Base-by-base conservation (phyloP, 2,797 vertebrate species). In the Artibeus jamaicensis region DNA sequence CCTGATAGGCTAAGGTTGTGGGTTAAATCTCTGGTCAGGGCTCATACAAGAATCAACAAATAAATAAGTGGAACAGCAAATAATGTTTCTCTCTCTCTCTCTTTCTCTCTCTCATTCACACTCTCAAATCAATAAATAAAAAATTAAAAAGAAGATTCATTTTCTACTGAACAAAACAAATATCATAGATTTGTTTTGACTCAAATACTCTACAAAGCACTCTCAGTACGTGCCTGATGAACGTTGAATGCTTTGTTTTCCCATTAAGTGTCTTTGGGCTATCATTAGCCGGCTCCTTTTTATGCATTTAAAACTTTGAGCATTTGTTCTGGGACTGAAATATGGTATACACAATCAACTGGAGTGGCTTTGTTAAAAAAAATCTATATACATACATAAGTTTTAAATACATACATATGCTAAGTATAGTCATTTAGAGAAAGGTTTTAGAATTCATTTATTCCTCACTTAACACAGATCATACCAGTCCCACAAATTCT, bases 211-310 rank as follows among this genome's bases (percentile, higher is more conserved):
- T n/a, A 18, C 42, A 76, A 95, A 96, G 8, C 10, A 86, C 50
- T 96, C 85, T 70, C 71, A 95, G 71, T 96, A 87, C 90, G 95
- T 98, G 42, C 34, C 67, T 81, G 86, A 97, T 91, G 76, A 97
- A 92, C 15, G 91, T 98, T 32, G 89, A 48, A 78, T n/a, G 8
- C 4, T 53, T 68, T 77, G 8, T 53, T 68, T 93, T 67, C 22
- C 34, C 62, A 32, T 14, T 48, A 46, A 50, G 3, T 84, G 6
- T 86, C 55, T 91, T 81, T 62, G 42, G 10, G 16, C 12, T 92
- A 6, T 84, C 6, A 42, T 32, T 82, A 79, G 34, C 11, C 76
- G 89, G 29, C 22, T 76, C n/a, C 34, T 21, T 48, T 68, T 83
- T 86, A 70, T 5, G 10, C 53, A 76, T 67, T 93, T 76, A 65